Conservation (phyloP, 92 coral and sea anemone genomes). For the Muricea muricata region DNA sequence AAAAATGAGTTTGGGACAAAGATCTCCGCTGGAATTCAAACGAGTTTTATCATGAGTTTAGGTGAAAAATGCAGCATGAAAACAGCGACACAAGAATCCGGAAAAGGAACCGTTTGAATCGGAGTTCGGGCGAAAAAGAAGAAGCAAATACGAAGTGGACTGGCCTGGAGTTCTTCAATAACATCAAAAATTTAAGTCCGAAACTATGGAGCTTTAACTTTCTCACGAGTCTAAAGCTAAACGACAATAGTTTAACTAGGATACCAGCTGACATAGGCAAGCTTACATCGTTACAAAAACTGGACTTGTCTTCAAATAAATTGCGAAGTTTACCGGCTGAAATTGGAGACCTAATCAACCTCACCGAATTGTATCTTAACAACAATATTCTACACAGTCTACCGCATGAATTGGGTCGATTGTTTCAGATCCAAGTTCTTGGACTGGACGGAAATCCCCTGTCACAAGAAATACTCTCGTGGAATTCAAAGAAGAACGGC, state of each 20-base stretch:
- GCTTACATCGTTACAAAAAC: conserved; percentile 85
- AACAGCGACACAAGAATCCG: conserved; percentile 78
- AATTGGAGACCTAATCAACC: conserved; percentile 99
- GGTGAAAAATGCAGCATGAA: conserved; percentile 95
- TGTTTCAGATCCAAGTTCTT: conserved; percentile 96
- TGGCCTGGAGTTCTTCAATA: conserved; percentile 97
- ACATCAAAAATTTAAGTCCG: conserved; percentile 98
- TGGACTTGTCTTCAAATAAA: conserved; percentile 96
- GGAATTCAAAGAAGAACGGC: conserved; percentile 87
- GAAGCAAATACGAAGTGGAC: conserved; percentile 94
- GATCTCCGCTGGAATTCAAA: conserved; percentile 63
- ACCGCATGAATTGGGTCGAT: conserved; percentile 99
- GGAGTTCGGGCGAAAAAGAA: conserved; percentile 93
- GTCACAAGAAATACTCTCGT: conserved; percentile 82
- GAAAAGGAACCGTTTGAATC: conserved; percentile 88
- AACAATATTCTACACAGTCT: conserved; percentile 89
- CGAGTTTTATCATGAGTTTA: conserved; percentile 86
- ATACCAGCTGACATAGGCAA: conserved; percentile 96
- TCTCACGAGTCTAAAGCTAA: conserved; percentile 90
- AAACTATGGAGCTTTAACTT: conserved; percentile 97
- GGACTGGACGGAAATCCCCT: conserved; percentile 96
- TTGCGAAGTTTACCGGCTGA: conserved; percentile 98
- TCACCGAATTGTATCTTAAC: conserved; percentile 97
- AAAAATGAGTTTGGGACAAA: conserved; percentile 30
- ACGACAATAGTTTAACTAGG: conserved; percentile 94